A percentile compares a stretch with the other conserved stretches of the same genome.
Evolutionary conservation across 2,797 vertebrate species (phyloP).

Genomic region (Lacerta bilineata): DNA sequence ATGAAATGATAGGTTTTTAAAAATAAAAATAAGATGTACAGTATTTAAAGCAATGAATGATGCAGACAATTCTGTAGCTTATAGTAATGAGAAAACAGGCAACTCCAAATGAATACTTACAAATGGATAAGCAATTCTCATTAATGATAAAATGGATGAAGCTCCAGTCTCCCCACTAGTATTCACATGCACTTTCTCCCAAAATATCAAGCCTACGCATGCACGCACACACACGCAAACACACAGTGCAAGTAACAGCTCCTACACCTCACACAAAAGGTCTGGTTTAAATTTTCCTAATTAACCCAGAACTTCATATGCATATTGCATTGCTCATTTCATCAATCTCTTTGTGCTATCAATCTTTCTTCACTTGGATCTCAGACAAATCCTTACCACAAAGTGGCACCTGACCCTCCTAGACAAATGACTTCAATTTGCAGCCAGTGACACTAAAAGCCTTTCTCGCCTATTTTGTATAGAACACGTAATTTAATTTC

Average conservation of each 20-base stretch:
- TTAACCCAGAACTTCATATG: constrained; percentile 72
- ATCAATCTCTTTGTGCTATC: constrained; percentile 76
- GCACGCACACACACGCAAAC: constrained; percentile 65
- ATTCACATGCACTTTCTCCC: constrained; percentile 27
- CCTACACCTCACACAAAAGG: constrained; percentile 58
- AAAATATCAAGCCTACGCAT: constrained; percentile 43
- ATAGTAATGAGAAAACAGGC: constrained; percentile 25
- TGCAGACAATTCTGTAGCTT: constrained; percentile 36
- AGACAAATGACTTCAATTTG: constrained; percentile 81
- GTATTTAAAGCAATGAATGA: constrained; percentile 31
- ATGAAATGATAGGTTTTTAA: too few relatives aligned
- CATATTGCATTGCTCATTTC: constrained; percentile 68
- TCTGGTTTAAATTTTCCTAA: constrained; percentile 75
- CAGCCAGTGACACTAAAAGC: constrained; percentile 76
- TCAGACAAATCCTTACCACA: constrained; percentile 71
- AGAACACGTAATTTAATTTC: constrained; percentile 74
- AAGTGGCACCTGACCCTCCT: constrained; percentile 78
- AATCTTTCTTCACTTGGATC: constrained; percentile 75
- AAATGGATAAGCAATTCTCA: constrained; percentile 18
- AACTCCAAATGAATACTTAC: constrained; percentile 20
- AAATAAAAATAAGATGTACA: too few relatives aligned
- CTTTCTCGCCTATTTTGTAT: constrained; percentile 68
- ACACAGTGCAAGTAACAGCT: constrained; percentile 41
- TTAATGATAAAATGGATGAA: constrained; percentile 24
- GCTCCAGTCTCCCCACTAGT: constrained; percentile 25